Conservation (phyloP, 1,140 invertebrate genomes). For the Mizuhopecten yessoensis region DNA sequence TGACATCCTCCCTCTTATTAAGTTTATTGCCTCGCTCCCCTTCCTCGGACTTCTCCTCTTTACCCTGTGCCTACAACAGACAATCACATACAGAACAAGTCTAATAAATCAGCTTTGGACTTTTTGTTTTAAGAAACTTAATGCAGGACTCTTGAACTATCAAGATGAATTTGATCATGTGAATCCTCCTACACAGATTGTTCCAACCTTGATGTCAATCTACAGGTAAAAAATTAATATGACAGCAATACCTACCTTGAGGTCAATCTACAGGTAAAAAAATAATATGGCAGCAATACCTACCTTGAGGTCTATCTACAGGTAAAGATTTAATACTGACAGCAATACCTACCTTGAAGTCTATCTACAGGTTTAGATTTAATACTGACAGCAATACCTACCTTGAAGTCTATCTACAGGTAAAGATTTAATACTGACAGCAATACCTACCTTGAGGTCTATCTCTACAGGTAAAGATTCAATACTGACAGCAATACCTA, state of each 20-base stretch:
- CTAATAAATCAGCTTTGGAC: not conserved
- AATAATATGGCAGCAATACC: constrained; percentile 7
- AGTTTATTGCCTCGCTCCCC: constrained; percentile 49
- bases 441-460: too few species aligned
- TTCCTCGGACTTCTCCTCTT: constrained; percentile 45
- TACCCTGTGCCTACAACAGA: constrained; percentile 46
- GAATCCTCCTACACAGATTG: not conserved
- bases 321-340: constrained; percentile 86
- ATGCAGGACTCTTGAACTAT: not conserved
- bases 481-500: too few species aligned
- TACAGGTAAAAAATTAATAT: too few species aligned
- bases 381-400: too few species aligned
- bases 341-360: constrained; percentile 81
- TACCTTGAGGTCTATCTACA: constrained; percentile 84
- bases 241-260: too few species aligned
- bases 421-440: too few species aligned
- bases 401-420: too few species aligned
- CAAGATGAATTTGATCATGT: not conserved
- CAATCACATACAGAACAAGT: too few species aligned
- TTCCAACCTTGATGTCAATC: too few species aligned
- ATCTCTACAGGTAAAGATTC: too few species aligned
- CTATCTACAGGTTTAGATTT: too few species aligned
- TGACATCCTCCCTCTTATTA: constrained; percentile 77
- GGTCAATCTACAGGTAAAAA: too few species aligned
- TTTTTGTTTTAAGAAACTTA: not conserved